Percentiles rank a stretch among this genome's conserved stretches.
These are phyloP conservation scores for Paratilapia polleni DNA, from an alignment of 2,113 vertebrate genomes.

Conservation along the genomic window DNA sequence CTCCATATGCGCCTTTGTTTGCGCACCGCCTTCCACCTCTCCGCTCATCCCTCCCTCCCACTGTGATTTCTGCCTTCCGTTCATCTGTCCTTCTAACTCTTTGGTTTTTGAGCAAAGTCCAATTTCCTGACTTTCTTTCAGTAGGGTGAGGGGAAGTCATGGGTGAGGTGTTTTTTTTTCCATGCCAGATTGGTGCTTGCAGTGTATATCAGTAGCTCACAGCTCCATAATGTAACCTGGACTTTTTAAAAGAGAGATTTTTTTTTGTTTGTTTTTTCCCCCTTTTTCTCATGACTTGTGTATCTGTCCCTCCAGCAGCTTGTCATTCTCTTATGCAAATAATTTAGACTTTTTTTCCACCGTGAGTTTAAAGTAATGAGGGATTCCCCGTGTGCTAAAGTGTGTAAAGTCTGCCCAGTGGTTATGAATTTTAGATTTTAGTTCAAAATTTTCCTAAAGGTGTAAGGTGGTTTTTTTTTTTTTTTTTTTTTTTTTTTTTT, in stretches of 20 bases:
- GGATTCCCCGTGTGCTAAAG: background rate
- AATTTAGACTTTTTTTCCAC: constrained; percentile 34
- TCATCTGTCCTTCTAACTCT: constrained; percentile 15
- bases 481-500: no score
- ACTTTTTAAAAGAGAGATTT: constrained; percentile 16
- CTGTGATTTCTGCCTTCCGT: background rate
- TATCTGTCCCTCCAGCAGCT: constrained; percentile 44
- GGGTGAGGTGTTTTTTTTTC: constrained; percentile 68
- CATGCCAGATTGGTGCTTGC: constrained; percentile 60
- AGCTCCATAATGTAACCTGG: constrained; percentile 65
- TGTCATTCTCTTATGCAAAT: constrained; percentile 58
- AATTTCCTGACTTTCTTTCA: constrained; percentile 36
- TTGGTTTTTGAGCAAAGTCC: constrained; percentile 29
- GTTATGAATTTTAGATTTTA: background rate
- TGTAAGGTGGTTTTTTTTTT: no score
- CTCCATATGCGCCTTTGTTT: background rate
- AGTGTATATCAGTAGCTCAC: constrained; percentile 61
- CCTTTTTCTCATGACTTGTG: constrained; percentile 32
- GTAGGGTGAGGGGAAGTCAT: constrained; percentile 17
- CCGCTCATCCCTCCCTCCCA: background rate
- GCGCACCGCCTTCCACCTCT: background rate
- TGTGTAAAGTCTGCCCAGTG: background rate
- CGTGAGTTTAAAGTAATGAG: constrained; percentile 21
- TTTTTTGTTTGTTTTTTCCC: background rate
- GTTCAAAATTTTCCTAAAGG: background rate